Percentiles rank a stretch among this genome's conserved stretches.
Conservation (phyloP, 2,113 vertebrate genomes). For the Prinia subflava region DNA sequence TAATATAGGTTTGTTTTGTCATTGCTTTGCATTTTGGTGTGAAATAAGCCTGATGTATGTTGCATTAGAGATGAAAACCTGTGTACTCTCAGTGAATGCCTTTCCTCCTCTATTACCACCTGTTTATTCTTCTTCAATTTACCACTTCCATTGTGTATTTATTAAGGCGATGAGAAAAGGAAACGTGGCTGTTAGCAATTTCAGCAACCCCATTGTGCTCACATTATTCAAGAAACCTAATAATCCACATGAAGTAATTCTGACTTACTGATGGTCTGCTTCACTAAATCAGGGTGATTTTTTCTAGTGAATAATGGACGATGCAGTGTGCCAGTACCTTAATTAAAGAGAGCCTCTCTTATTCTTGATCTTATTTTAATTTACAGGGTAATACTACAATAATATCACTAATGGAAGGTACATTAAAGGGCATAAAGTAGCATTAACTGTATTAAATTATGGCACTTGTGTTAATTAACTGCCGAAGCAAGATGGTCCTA, state of each 20-base stretch:
- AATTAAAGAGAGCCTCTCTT: constrained; percentile 82
- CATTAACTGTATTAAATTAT: constrained; percentile 85
- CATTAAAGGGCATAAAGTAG: constrained; percentile 82
- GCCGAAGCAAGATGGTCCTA: constrained; percentile 79
- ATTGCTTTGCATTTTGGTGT: neutral
- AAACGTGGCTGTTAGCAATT: constrained; percentile 54
- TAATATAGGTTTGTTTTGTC: constrained; percentile 5
- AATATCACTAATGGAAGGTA: constrained; percentile 81
- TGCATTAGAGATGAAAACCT: constrained; percentile 3
- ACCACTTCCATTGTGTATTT: constrained; percentile 32
- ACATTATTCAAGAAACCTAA: constrained; percentile 72
- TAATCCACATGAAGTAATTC: constrained; percentile 71
- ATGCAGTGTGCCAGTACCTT: constrained; percentile 77
- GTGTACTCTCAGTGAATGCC: neutral
- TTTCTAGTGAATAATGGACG: constrained; percentile 76
- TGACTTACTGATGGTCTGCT: constrained; percentile 69
- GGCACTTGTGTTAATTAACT: constrained; percentile 85
- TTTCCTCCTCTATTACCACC: neutral
- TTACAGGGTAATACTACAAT: constrained; percentile 81
- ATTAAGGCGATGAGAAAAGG: constrained; percentile 53
- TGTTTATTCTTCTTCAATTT: constrained; percentile 50
- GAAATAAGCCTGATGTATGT: neutral
- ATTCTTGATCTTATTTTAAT: constrained; percentile 81
- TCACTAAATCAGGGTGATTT: constrained; percentile 79
- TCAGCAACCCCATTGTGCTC: constrained; percentile 42